Conservation (phyloP, 2,113 vertebrate species). For the Calidris pygmaea region DNA sequence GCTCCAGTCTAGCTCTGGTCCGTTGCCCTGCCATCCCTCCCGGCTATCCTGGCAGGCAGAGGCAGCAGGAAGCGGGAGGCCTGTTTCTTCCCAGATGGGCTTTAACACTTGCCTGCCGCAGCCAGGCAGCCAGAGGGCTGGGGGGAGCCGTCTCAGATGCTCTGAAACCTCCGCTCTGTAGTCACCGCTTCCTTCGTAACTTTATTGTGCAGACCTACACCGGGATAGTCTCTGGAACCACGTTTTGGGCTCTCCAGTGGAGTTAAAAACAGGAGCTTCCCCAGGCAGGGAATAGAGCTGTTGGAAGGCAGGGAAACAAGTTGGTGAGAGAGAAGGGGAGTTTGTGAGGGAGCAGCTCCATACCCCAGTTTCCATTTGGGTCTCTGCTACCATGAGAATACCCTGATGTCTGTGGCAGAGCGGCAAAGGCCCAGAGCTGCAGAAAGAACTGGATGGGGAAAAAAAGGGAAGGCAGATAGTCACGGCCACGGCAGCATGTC, state of each 20-base stretch:
- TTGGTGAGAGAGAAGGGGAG: not conserved
- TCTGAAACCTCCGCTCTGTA: not conserved
- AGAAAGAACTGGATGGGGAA: not conserved
- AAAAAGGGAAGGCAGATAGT: not conserved
- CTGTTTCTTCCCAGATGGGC: conserved; percentile 19
- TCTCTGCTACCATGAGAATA: not conserved
- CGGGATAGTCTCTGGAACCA: not conserved
- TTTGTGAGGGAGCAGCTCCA: not conserved
- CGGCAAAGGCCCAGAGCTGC: not conserved
- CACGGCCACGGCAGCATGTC: accelerated
- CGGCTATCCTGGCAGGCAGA: conserved; percentile 19
- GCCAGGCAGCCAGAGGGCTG: not conserved
- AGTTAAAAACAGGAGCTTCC: not conserved
- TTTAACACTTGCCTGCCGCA: not conserved
- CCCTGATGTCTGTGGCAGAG: not conserved
- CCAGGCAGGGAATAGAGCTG: not conserved
- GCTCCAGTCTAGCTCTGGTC: not conserved
- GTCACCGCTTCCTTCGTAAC: not conserved
- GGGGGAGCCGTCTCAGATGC: not conserved
- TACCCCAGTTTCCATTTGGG: not conserved
- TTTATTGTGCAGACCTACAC: not conserved
- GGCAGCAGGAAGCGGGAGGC: conserved; percentile 9
- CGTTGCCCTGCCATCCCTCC: not conserved
- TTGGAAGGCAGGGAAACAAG: conserved; percentile 16
- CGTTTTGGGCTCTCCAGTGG: not conserved